These are phyloP conservation scores for Grapholita molesta DNA, from an alignment of 1,140 invertebrate genomes.

Conservation along the genomic window DNA sequence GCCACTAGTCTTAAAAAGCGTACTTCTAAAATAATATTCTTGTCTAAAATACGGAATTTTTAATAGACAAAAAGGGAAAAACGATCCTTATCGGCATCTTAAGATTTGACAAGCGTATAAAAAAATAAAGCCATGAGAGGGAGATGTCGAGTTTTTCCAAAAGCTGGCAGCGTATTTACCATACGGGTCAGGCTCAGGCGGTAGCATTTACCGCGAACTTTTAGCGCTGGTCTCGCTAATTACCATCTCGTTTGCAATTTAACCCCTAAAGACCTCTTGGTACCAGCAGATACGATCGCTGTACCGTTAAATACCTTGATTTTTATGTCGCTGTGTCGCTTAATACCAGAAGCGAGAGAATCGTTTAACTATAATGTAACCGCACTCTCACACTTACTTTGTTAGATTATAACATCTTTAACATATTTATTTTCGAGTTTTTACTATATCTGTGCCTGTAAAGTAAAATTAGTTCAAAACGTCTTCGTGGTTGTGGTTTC, in stretches of 20 bases:
- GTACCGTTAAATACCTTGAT: neutral
- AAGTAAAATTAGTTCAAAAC: no score
- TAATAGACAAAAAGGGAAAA: no score
- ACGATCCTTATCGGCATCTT: no score
- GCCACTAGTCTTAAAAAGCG: no score
- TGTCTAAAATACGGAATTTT: no score
- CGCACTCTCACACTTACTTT: neutral
- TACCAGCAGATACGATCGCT: neutral
- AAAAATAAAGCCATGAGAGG: no score
- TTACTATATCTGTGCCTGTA: no score
- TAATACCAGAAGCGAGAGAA: neutral
- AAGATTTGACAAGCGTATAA: no score
- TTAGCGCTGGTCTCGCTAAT: slow-evolving; percentile 72
- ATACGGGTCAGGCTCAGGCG: slow-evolving; percentile 55
- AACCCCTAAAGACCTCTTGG: slow-evolving; percentile 26
- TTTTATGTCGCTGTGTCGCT: neutral
- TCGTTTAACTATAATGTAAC: neutral
- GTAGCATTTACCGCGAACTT: slow-evolving; percentile 65
- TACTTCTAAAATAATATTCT: no score
- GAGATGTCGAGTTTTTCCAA: neutral
- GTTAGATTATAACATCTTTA: no score
- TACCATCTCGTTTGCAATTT: slow-evolving; percentile 77
- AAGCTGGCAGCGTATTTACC: slow-evolving; percentile 48
- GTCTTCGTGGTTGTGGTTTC: no score
- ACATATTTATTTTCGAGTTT: no score